Conservation (phyloP, 2,113 vertebrate genomes). For the Rattus rattus region DNA sequence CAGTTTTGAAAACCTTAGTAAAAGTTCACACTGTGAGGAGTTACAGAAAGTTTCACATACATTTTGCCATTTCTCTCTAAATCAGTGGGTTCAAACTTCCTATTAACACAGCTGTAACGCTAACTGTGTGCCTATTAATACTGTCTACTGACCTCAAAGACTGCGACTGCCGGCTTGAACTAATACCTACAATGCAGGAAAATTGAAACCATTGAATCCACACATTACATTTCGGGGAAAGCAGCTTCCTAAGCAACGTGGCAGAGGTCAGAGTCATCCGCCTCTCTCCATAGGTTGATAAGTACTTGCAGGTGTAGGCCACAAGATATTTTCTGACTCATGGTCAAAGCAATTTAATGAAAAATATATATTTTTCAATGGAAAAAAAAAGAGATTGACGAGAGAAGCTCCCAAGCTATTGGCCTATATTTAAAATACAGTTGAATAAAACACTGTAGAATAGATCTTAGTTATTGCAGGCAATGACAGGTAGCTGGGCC, state of each 20-base stretch:
- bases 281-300: constrained; percentile 19
- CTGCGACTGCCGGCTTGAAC: constrained; percentile 40
- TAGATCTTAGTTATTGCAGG: neutral
- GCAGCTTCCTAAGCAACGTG: constrained; percentile 41
- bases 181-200: constrained; percentile 59
- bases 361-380: constrained; percentile 22
- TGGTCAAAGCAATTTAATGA: constrained; percentile 57
- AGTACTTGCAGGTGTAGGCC: constrained; percentile 14
- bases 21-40: constrained; percentile 64
- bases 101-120: constrained; percentile 43
- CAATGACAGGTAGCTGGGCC: neutral
- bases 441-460: neutral
- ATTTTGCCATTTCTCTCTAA: constrained; percentile 54
- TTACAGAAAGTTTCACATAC: constrained; percentile 70
- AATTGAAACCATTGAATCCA: constrained; percentile 63
- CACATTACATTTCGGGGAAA: constrained; percentile 61
- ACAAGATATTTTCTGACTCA: constrained; percentile 48
- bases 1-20: constrained; percentile 63
- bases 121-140: constrained; percentile 45
- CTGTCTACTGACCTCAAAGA: constrained; percentile 68
- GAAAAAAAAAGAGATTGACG: neutral
- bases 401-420: constrained; percentile 10
- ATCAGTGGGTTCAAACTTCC: constrained; percentile 48
- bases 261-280: constrained; percentile 56
- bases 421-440: constrained; percentile 6